Base-by-base conservation (phyloP, 2,797 vertebrate species). In the Cryptoprocta ferox region DNA sequence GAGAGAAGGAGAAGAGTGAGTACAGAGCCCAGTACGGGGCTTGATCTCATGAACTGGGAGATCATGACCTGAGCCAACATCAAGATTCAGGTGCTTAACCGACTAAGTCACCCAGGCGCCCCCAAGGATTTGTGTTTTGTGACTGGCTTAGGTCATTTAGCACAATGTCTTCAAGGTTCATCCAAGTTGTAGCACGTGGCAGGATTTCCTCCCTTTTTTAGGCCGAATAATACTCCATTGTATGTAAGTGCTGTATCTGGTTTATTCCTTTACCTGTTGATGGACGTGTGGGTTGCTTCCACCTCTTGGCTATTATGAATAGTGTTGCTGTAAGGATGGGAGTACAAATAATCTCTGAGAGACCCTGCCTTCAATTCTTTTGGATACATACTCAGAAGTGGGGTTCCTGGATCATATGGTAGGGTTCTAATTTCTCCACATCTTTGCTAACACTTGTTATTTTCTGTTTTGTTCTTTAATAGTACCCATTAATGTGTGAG, bases 351-450 rank as follows among this genome's bases (percentile, higher is more conserved):
- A 75, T 32, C 32, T 96, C 30, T 63, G 81, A 89, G 73, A 94
- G 53, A 85, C 26, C 53, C 14, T 91, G 24, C 37, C 84, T 94
- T 91, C 68, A 93, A 8, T 86, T 95, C 79, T 76, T 91, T 95
- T 78, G 48, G 48, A 42, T 88, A 61, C 79, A 68, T 88, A 48
- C 35, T 66, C 35, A 79, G 32, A 83, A 94, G 24, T 81, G 28
- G 16, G 50, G 65, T 63, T 94, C 37, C 86, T 94, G n/a, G 82
- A 80, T 96, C 32, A 90, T 66, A 68, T 56, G 39, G 53, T 83
- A 87, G 30, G 1, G 5, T 83, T 79, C 63, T 70, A 80, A 45
- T 93, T 91, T 93, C 68, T 90, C 24, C 39, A 83, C 14, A 73
- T 79, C 37, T 35, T 80, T 35, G 26, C 9, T 35, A 89, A 83